These are phyloP conservation scores for Procavia capensis DNA, from an alignment of 2,113 vertebrate genomes.

Conservation along the genomic window DNA sequence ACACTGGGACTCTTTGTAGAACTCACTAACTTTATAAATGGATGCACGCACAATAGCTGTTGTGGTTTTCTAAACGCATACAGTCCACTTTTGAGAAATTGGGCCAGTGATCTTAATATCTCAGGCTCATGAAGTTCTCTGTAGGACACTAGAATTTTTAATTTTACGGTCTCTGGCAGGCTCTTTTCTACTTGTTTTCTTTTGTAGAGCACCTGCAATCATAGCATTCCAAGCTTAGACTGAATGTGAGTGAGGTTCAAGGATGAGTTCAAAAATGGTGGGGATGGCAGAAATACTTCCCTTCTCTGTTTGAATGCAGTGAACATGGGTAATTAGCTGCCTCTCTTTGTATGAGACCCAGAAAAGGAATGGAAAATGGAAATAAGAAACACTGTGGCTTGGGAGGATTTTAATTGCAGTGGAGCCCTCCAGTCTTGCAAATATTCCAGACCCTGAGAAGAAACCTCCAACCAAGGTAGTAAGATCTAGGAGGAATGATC, in stretches of 20 bases:
- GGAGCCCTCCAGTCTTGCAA: constrained; percentile 41
- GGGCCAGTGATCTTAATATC: background rate
- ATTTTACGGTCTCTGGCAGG: background rate
- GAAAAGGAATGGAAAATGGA: background rate
- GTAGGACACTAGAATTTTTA: background rate
- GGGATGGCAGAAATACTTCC: background rate
- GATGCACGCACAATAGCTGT: background rate
- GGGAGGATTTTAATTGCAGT: constrained; percentile 72
- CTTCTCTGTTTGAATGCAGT: background rate
- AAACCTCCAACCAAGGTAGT: background rate
- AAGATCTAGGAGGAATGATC: constrained; percentile 35
- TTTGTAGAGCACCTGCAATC: background rate
- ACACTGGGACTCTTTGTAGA: background rate
- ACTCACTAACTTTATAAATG: background rate
- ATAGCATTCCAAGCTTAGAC: background rate
- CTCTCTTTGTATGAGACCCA: background rate
- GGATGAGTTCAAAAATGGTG: background rate
- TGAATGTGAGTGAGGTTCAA: background rate
- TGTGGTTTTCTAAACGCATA: background rate
- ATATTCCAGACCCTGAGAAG: constrained; percentile 34
- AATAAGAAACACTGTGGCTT: background rate
- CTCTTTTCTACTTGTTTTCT: background rate
- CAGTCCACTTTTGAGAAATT: background rate
- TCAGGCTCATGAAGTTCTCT: background rate
- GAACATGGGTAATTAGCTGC: background rate